Conservation (phyloP, 2,888 invertebrate genomes). For the Limnephilus marmoratus region DNA sequence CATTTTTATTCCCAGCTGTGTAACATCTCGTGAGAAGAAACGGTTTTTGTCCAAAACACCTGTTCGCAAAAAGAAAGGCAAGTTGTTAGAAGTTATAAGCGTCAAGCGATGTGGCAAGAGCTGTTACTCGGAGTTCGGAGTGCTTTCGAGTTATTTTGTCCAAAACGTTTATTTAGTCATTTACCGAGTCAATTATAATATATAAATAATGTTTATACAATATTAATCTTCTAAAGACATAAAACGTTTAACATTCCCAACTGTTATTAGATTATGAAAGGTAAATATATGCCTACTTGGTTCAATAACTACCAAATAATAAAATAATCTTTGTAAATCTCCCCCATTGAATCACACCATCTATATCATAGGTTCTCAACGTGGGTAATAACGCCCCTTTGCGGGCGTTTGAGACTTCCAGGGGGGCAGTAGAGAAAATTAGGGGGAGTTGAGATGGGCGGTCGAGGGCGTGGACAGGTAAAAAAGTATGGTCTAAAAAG, state of each 20-base stretch:
- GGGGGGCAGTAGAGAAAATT: too few relatives aligned
- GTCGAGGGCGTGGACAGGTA: too few relatives aligned
- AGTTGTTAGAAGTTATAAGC: conserved; percentile 26
- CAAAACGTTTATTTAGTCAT: conserved; percentile 6
- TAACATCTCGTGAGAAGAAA: conserved; percentile 33
- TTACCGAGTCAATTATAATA: background rate
- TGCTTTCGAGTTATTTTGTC: conserved; percentile 27
- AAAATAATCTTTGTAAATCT: too few relatives aligned
- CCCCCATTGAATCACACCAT: too few relatives aligned
- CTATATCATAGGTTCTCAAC: too few relatives aligned
- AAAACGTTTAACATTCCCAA: background rate
- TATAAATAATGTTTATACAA: too few relatives aligned
- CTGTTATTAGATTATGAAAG: background rate
- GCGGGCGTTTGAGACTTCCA: too few relatives aligned
- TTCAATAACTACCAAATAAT: background rate
- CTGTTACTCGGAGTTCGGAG: background rate
- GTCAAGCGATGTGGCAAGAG: background rate
- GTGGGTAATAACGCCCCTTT: too few relatives aligned
- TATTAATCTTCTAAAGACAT: background rate
- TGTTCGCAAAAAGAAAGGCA: conserved; percentile 28
- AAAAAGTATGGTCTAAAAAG: too few relatives aligned
- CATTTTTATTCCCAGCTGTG: conserved; percentile 34
- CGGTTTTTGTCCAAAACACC: conserved; percentile 8
- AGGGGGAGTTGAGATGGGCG: too few relatives aligned
- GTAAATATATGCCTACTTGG: background rate